Evolutionary conservation across 1,140 invertebrate species (phyloP).

Genomic region (Ceratosolen solmsi): DNA sequence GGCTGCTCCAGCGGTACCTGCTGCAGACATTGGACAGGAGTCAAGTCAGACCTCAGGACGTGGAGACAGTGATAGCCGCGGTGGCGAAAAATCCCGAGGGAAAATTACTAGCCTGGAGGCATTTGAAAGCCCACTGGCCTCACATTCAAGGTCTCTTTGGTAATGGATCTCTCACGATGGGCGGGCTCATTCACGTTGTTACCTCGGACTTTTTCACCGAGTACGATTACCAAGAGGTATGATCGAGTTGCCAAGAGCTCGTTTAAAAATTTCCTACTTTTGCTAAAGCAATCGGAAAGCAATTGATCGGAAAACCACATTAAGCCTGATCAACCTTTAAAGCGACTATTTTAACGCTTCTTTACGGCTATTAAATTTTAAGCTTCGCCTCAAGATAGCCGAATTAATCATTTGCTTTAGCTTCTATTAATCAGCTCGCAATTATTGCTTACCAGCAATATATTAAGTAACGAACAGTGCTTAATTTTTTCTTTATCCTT

Average conservation of each 20-base stretch:
- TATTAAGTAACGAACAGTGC: too few species aligned
- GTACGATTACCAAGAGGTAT: slow-evolving; percentile 83
- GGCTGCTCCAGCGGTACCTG: slow-evolving; percentile 83
- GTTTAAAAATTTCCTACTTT: too few species aligned
- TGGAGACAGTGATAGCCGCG: slow-evolving; percentile 79
- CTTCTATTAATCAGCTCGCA: too few species aligned
- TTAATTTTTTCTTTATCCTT: too few species aligned
- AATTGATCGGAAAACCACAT: too few species aligned
- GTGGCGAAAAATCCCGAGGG: slow-evolving; percentile 84
- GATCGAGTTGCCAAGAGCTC: not conserved
- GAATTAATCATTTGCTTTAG: too few species aligned
- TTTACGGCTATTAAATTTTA: too few species aligned
- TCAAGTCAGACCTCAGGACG: slow-evolving; percentile 81
- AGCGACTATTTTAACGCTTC: too few species aligned
- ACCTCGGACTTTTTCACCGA: slow-evolving; percentile 81
- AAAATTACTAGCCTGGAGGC: slow-evolving; percentile 83
- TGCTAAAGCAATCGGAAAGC: too few species aligned
- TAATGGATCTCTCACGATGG: slow-evolving; percentile 80
- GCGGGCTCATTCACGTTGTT: slow-evolving; percentile 80
- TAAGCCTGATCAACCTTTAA: too few species aligned
- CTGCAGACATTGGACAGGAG: slow-evolving; percentile 78
- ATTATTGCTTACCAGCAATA: too few species aligned
- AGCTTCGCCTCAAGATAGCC: too few species aligned
- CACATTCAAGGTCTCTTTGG: slow-evolving; percentile 79
- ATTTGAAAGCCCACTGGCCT: slow-evolving; percentile 83